These are phyloP conservation scores for Synodontis membranacea DNA, from an alignment of 2,113 vertebrate genomes.

Conservation along the genomic window DNA sequence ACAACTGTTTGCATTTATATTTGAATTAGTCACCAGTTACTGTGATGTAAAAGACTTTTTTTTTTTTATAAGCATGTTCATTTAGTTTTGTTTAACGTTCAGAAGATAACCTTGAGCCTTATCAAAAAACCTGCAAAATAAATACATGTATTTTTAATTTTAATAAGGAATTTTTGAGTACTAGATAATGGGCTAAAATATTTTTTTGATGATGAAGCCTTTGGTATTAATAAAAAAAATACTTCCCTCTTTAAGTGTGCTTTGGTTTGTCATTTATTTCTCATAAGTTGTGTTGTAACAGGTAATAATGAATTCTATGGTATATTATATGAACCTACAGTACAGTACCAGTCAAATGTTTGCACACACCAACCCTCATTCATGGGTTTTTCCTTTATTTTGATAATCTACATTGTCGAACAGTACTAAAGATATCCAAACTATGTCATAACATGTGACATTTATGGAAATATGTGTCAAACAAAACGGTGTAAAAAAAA, in stretches of 20 bases:
- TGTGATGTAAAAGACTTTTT: background rate
- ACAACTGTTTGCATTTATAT: background rate
- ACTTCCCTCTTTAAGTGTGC: background rate
- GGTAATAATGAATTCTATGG: background rate
- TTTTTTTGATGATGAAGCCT: background rate
- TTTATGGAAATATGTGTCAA: too few relatives aligned
- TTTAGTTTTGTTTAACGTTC: background rate
- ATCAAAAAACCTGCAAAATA: background rate
- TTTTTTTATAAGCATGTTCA: background rate
- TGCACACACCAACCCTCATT: too few relatives aligned
- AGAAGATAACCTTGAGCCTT: background rate
- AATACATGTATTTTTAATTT: background rate
- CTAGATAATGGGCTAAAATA: background rate
- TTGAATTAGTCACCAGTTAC: background rate
- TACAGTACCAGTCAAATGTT: too few relatives aligned
- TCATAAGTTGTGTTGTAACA: background rate
- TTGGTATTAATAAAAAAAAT: slow-evolving; percentile 5
- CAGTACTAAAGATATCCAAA: too few relatives aligned
- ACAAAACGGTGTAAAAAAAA: too few relatives aligned
- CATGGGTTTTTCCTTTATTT: too few relatives aligned
- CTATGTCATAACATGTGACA: too few relatives aligned
- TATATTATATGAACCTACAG: background rate
- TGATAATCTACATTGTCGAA: too few relatives aligned
- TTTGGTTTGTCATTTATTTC: background rate
- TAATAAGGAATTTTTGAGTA: background rate